phyloP scores from a whole-genome alignment of 2,113 vertebrate genomes.

The Typhlomys cinereus region DNA sequence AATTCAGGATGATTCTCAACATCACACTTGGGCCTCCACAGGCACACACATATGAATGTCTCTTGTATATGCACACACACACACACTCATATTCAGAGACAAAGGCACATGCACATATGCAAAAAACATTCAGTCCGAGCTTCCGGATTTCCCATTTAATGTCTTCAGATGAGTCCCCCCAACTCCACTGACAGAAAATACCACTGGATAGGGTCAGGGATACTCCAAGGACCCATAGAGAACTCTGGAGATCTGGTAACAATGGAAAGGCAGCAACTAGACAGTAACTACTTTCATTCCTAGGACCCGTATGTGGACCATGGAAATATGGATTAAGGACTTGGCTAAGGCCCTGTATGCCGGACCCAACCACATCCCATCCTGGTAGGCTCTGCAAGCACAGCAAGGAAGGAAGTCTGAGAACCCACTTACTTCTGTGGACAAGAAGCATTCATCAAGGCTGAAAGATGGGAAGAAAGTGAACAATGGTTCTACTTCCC shows the following conservation, averaged over 20 bases:
- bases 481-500: accelerated
- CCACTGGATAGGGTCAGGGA: accelerated
- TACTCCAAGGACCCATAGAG: background rate
- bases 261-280: background rate
- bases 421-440: background rate
- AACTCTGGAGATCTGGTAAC: accelerated
- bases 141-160: background rate
- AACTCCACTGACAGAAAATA: background rate
- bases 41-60: too few relatives aligned
- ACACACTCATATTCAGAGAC: too few relatives aligned
- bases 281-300: background rate
- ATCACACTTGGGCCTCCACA: too few relatives aligned
- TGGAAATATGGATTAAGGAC: background rate
- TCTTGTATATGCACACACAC: too few relatives aligned
- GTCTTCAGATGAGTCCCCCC: background rate
- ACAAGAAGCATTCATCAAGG: background rate
- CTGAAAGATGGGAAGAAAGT: background rate
- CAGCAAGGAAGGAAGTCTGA: background rate
- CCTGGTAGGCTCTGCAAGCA: background rate
- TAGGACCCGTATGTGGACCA: background rate
- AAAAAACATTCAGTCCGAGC: too few relatives aligned
- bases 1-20: too few relatives aligned
- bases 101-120: too few relatives aligned
- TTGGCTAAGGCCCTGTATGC: background rate
- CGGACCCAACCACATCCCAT: background rate